Evolutionary conservation across 2,888 invertebrate genomes (phyloP).

Genomic region (Erebia epiphron): DNA sequence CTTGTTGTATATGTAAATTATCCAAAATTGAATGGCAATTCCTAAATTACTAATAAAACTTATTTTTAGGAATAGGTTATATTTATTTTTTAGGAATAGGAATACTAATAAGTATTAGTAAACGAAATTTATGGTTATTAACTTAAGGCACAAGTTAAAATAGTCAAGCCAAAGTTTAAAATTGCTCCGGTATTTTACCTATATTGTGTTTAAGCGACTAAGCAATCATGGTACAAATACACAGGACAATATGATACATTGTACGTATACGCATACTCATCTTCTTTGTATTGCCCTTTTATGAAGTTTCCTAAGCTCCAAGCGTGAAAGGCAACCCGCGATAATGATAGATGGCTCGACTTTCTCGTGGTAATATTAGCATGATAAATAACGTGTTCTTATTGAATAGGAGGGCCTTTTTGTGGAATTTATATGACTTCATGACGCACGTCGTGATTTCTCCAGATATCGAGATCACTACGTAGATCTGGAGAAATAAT

Average conservation of each 20-base stretch:
- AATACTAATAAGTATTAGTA: too few species aligned
- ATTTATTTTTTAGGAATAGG: too few species aligned
- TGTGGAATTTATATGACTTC: conserved; percentile 21
- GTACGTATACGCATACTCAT: conserved; percentile 13
- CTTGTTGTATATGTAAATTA: too few species aligned
- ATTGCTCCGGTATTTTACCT: not conserved
- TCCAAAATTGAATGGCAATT: too few species aligned
- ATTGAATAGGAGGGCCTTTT: conserved; percentile 39
- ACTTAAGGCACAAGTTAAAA: too few species aligned
- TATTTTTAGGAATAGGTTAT: too few species aligned
- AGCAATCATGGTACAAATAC: not conserved
- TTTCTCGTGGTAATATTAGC: conserved; percentile 66
- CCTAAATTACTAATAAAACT: too few species aligned
- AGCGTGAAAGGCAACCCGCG: conserved; percentile 58
- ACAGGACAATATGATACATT: conserved; percentile 13
- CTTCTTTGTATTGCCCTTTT: conserved; percentile 35
- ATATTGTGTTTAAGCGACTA: not conserved
- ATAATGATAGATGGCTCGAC: conserved; percentile 68
- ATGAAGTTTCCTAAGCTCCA: conserved; percentile 49
- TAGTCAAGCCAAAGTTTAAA: too few species aligned
- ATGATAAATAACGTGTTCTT: conserved; percentile 62
- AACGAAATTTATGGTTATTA: too few species aligned
- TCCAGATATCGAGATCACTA: not conserved
- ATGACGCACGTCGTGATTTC: conserved; percentile 15
- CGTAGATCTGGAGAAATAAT: too few species aligned